A percentile compares a stretch with the other conserved stretches of the same genome.
Conservation (phyloP, 2,113 vertebrate genomes). For the Peucedramus taeniatus region DNA sequence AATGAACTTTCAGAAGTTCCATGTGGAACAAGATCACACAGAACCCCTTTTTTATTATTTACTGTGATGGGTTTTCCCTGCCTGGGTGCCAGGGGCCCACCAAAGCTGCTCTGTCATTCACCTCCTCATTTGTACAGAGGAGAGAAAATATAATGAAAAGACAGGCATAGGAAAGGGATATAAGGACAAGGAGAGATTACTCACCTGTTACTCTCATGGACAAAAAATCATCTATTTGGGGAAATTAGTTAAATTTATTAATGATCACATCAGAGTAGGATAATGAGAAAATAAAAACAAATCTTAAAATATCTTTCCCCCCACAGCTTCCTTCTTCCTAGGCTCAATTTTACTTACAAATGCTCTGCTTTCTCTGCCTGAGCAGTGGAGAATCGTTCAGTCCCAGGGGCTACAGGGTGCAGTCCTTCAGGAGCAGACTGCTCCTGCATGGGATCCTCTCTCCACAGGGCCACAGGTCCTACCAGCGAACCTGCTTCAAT, state of each 20-base stretch:
- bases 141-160: not conserved
- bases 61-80: not conserved
- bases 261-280: not conserved
- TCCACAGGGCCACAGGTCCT: not conserved
- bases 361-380: not conserved
- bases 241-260: not conserved
- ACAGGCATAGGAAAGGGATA: not conserved
- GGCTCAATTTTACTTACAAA: not conserved
- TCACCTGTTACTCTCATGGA: not conserved
- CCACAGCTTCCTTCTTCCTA: not conserved
- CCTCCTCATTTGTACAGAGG: not conserved
- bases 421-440: not conserved
- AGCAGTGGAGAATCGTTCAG: not conserved
- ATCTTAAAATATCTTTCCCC: not conserved
- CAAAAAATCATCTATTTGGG: not conserved
- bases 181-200: not conserved
- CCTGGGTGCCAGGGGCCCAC: not conserved
- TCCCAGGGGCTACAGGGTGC: not conserved
- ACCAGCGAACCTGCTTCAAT: not conserved
- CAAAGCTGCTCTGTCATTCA: not conserved
- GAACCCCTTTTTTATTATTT: not conserved
- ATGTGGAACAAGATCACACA: not conserved
- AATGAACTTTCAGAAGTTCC: conserved; percentile 1
- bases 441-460: not conserved
- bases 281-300: not conserved